A percentile compares a stretch with the other conserved stretches of the same genome.
Evolutionary conservation across 1,140 invertebrate species (phyloP).

Genomic region (Charaxes varanes): DNA sequence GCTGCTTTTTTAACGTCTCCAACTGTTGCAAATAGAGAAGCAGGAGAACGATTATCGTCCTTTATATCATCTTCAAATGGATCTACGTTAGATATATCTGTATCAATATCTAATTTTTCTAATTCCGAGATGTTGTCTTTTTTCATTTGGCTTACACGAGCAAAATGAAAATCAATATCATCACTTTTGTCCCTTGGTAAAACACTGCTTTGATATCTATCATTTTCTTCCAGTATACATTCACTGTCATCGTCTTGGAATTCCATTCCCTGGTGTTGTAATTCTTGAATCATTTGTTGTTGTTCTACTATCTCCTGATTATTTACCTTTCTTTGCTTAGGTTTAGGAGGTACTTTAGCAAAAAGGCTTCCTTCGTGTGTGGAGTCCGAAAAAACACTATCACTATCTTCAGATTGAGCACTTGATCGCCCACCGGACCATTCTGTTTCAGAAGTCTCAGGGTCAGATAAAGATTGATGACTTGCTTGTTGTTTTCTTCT

Average conservation of each 20-base stretch:
- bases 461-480: slow-evolving; percentile 81
- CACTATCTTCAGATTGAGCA: slow-evolving; percentile 81
- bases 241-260: slow-evolving; percentile 43
- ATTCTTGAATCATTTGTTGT: slow-evolving; percentile 67
- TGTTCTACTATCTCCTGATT: slow-evolving; percentile 69
- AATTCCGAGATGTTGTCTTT: slow-evolving; percentile 66
- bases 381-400: slow-evolving; percentile 80
- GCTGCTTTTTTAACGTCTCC: slow-evolving; percentile 81
- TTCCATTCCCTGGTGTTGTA: slow-evolving; percentile 64
- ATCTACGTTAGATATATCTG: slow-evolving; percentile 75
- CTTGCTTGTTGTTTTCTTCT: slow-evolving; percentile 78
- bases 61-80: slow-evolving; percentile 77
- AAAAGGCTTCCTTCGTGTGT: slow-evolving; percentile 78
- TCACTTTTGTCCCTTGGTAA: slow-evolving; percentile 64
- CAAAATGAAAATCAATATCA: slow-evolving; percentile 70
- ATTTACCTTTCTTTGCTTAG: slow-evolving; percentile 72
- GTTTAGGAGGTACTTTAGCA: slow-evolving; percentile 75
- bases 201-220: slow-evolving; percentile 34
- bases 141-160: slow-evolving; percentile 66
- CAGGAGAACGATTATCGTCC: slow-evolving; percentile 77
- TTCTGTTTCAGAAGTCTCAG: slow-evolving; percentile 86
- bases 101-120: slow-evolving; percentile 72
- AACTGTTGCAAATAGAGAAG: slow-evolving; percentile 81
- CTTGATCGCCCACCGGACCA: slow-evolving; percentile 81
- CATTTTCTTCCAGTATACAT: slow-evolving; percentile 53